Conservation (phyloP, 2,113 vertebrate genomes). For the Pterocles orientalis region DNA sequence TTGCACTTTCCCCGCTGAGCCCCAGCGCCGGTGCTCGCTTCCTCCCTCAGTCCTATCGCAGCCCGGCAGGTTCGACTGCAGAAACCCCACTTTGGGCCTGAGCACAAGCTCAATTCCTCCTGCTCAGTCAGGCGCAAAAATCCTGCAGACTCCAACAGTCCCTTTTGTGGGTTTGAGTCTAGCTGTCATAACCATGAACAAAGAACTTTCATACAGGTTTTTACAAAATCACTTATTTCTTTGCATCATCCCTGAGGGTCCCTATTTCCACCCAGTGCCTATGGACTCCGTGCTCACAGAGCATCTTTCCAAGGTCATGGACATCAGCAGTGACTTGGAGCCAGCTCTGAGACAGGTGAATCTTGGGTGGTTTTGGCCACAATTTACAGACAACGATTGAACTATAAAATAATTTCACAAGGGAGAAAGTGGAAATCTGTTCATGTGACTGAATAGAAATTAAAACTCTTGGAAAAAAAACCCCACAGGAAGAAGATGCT, state of each 20-base stretch:
- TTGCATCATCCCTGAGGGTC: neutral
- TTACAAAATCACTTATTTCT: neutral
- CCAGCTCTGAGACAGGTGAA: neutral
- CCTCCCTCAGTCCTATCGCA: neutral
- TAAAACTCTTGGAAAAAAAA: neutral
- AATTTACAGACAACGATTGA: neutral
- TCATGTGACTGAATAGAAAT: neutral
- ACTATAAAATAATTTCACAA: neutral
- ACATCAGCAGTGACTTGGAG: neutral
- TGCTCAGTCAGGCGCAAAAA: constrained; percentile 8
- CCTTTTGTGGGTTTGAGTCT: neutral
- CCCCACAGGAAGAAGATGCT: neutral
- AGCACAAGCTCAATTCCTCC: neutral
- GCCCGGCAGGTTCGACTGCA: neutral
- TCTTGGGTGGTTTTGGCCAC: neutral
- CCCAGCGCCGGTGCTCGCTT: accelerated
- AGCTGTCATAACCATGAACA: neutral
- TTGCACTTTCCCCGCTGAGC: neutral
- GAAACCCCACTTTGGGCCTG: neutral
- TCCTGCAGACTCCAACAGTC: neutral
- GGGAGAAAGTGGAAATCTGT: neutral
- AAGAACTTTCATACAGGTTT: neutral
- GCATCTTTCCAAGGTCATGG: neutral
- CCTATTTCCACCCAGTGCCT: neutral
- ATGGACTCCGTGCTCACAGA: neutral